These are phyloP conservation scores for Trichopoda pennipes DNA, from an alignment of 2,888 invertebrate genomes.

Conservation along the genomic window DNA sequence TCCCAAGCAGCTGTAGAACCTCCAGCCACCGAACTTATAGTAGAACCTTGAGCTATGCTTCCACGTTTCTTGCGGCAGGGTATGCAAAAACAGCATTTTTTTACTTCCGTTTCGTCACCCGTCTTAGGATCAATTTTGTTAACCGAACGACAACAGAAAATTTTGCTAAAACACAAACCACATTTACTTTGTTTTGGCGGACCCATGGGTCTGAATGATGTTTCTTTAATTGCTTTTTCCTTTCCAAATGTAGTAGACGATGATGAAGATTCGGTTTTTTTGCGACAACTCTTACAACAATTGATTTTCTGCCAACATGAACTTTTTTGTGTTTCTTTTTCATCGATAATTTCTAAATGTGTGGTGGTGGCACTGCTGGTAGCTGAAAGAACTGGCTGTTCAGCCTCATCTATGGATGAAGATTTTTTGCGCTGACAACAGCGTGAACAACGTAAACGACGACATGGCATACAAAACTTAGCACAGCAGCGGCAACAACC, in stretches of 20 bases:
- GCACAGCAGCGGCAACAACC: conserved; percentile 78
- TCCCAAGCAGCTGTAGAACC: conserved; percentile 76
- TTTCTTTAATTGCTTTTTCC: conserved; percentile 50
- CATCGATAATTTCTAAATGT: conserved; percentile 76
- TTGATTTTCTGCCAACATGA: conserved; percentile 79
- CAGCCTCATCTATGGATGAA: conserved; percentile 72
- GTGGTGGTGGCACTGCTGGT: conserved; percentile 76
- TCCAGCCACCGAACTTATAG: conserved; percentile 66
- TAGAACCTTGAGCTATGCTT: conserved; percentile 55
- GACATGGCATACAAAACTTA: conserved; percentile 79
- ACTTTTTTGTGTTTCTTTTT: conserved; percentile 71
- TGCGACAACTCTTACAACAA: conserved; percentile 80
- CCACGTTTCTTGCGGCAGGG: conserved; percentile 77
- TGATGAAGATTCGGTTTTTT: conserved; percentile 77
- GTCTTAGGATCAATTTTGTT: conserved; percentile 80
- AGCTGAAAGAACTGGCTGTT: conserved; percentile 74
- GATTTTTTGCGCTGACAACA: conserved; percentile 76
- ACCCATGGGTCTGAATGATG: conserved; percentile 49
- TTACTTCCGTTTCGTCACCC: conserved; percentile 76
- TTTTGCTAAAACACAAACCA: conserved; percentile 78
- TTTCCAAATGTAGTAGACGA: conserved; percentile 20
- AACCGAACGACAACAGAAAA: conserved; percentile 80
- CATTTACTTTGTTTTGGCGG: conserved; percentile 76
- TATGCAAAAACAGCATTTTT: conserved; percentile 80
- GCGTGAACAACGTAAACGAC: conserved; percentile 78